Evolutionary conservation across 2,113 vertebrate species (phyloP).

Genomic region (Furnarius figulus): DNA sequence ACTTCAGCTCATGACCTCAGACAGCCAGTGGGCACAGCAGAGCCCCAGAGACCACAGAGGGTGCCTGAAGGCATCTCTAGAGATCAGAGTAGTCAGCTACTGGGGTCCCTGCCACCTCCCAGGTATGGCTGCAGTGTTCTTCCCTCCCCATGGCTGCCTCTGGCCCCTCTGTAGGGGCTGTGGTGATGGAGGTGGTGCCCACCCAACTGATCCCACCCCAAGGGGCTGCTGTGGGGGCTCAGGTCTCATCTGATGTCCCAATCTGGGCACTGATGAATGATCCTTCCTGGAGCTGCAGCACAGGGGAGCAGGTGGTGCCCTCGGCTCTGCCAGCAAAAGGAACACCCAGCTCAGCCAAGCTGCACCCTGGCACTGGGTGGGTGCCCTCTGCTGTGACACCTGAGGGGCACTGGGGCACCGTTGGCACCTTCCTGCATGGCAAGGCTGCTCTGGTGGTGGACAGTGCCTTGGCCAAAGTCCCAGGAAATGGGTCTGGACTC

Average conservation of each 20-base stretch:
- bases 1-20: not conserved
- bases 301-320: not conserved
- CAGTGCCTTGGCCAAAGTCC: rapidly evolving
- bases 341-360: rapidly evolving
- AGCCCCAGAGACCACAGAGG: not conserved
- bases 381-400: not conserved
- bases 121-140: not conserved
- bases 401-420: not conserved
- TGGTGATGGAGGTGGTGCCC: not conserved
- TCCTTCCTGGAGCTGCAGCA: not conserved
- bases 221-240: not conserved
- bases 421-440: too few species aligned
- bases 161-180: not conserved
- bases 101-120: not conserved
- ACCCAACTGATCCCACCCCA: rapidly evolving
- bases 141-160: not conserved
- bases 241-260: rapidly evolving
- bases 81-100: not conserved
- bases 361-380: rapidly evolving
- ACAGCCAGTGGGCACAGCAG: rapidly evolving
- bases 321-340: not conserved
- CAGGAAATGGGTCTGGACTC: not conserved
- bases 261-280: rapidly evolving
- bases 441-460: not conserved
- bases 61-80: not conserved